Evolutionary conservation across 2,113 vertebrate species (phyloP).

Genomic region (Mesoclemmys tuberculata): DNA sequence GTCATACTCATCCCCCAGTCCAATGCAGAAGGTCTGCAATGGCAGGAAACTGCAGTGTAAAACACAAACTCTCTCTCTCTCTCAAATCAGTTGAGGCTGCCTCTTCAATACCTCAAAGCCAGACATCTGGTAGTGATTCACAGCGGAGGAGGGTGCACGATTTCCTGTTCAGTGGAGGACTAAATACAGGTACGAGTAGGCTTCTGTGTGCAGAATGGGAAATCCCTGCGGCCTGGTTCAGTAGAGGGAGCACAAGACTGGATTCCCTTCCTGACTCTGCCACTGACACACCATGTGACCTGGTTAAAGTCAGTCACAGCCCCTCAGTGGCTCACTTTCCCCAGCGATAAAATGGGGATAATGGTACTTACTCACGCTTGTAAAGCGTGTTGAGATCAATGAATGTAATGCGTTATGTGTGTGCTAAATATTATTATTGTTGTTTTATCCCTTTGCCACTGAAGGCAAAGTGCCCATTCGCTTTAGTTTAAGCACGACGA

Average conservation of each 20-base stretch:
- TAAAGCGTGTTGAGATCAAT: background rate
- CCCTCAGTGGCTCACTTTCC: background rate
- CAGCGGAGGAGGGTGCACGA: background rate
- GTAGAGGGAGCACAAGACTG: too few relatives aligned
- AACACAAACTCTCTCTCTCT: background rate
- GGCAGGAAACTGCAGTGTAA: background rate
- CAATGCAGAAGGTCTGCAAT: background rate
- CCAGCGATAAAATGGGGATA: background rate
- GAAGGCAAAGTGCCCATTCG: background rate
- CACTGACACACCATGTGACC: background rate
- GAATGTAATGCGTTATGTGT: background rate
- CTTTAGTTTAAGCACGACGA: background rate
- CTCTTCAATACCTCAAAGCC: background rate
- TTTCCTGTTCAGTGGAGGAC: background rate
- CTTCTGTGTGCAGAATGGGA: background rate
- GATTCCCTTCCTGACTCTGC: background rate
- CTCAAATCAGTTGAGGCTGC: background rate
- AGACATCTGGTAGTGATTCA: background rate
- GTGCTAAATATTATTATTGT: background rate
- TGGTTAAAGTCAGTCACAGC: background rate
- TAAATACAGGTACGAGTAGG: background rate
- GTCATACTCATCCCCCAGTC: background rate
- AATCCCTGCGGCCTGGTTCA: background rate
- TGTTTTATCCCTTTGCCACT: background rate
- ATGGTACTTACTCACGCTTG: background rate